phyloP scores from a whole-genome alignment of 37 sponge, comb jelly and placozoan species.

The Ephydatia muelleri region DNA sequence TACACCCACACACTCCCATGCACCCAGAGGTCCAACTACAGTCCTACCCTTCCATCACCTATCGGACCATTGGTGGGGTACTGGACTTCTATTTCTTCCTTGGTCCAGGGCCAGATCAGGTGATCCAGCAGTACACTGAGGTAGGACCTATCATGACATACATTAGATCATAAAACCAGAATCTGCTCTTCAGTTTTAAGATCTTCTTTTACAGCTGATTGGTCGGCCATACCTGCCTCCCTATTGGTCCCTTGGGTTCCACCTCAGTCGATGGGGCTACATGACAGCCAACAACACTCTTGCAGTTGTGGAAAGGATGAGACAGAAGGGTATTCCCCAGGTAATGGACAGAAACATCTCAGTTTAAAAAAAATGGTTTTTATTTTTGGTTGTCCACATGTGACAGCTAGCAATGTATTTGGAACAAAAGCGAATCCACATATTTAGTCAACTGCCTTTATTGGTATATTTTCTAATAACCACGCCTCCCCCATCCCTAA shows the following conservation, averaged over 20 bases:
- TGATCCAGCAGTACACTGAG: constrained; percentile 72
- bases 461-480: too few species aligned
- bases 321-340: constrained; percentile 54
- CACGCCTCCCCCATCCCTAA: too few species aligned
- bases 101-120: constrained; percentile 71
- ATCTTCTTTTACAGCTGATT: constrained; percentile 37
- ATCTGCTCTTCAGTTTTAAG: too few species aligned
- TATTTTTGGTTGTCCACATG: too few species aligned
- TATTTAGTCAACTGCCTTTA: not conserved
- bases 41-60: constrained; percentile 72
- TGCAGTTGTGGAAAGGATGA: constrained; percentile 66
- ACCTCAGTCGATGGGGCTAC: constrained; percentile 86
- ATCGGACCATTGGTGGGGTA: constrained; percentile 81
- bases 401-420: too few species aligned
- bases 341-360: too few species aligned
- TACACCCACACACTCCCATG: not conserved
- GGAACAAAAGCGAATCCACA: too few species aligned
- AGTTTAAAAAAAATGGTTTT: too few species aligned
- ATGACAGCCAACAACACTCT: constrained; percentile 34
- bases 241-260: constrained; percentile 87
- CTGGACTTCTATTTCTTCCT: constrained; percentile 86
- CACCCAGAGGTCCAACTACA: constrained; percentile 59
- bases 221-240: constrained; percentile 83
- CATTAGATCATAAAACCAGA: too few species aligned
- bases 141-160: constrained; percentile 20